Evolutionary conservation across 53 echinoderm and acorn worm species (phyloP), one percentile per base, ranked within the genome.

Genomic region (Holothuria leucospilota): DNA sequence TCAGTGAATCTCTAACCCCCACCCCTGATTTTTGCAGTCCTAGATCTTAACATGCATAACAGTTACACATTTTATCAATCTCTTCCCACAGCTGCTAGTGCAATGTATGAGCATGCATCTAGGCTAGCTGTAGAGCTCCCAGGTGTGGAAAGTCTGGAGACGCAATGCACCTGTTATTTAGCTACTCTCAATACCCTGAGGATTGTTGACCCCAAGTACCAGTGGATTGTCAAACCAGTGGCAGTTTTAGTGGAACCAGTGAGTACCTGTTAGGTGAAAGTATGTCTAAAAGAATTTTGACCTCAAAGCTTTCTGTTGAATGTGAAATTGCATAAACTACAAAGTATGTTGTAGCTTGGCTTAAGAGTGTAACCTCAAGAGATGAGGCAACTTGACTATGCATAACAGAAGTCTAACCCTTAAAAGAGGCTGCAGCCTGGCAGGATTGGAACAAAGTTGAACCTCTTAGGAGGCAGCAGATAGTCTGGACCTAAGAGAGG

Each of bases 101-200:
- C 90, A 13, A 95, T 99, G 99, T 99, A 99, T 41, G 99, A 99
- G 86, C 95, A 95, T 56, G 99, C 95, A 21, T 85, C 91, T 18
- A 83, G 99, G 18, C 92, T 95, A 0, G 87, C 86, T 23, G 90
- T 86, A 20, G 95, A 95, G 70, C 85, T 95, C 13, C 69, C 92
- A 0, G 94, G 92, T 0, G 68, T 92, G 25, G 81, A 85, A 3
- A 92, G 93, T 26, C 62, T 99, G 28, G 86, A 87, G 23, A 82
- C 78, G 56, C 99, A 99, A 66, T 92, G 90, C 9, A 81, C 88
- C 68, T 94, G 92, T 69, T 99, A 99, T 85, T 82, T 95, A 8
- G 90, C 99, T 2, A 93, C 99, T 2, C 90, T 95, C 77, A 99
- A 99, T 65, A 87, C 98, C 16, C 81, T 99, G 6, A 52, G 92